Conservation (phyloP, 2,113 vertebrate genomes). For the Bolborhynchus lineola region DNA sequence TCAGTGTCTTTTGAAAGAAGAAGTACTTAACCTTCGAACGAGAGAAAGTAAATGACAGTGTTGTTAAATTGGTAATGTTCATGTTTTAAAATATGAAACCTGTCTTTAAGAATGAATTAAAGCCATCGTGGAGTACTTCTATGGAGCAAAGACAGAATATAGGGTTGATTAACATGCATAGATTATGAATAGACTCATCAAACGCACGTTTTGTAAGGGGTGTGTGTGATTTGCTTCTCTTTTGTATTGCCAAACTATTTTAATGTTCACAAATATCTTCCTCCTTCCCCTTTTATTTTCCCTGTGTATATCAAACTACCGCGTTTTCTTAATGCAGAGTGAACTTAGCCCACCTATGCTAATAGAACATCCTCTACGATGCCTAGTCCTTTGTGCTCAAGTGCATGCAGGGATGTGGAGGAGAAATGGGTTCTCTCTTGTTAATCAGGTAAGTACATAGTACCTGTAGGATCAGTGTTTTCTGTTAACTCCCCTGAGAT, state of each 20-base stretch:
- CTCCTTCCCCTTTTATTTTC: background rate
- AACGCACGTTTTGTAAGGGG: background rate
- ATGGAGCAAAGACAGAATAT: background rate
- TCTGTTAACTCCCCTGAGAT: background rate
- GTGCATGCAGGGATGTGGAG: slow-evolving; percentile 99
- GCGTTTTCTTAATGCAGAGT: slow-evolving; percentile 77
- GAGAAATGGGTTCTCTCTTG: slow-evolving; percentile 95
- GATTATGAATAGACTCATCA: background rate
- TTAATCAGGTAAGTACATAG: slow-evolving; percentile 86
- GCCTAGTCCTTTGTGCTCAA: slow-evolving; percentile 94
- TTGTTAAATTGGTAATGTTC: background rate
- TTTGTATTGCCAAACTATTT: background rate
- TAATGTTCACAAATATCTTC: background rate
- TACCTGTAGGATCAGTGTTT: background rate
- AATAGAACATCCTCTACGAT: slow-evolving; percentile 94
- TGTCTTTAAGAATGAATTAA: background rate
- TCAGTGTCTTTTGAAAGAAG: background rate
- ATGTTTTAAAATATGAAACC: background rate
- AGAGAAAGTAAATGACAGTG: background rate
- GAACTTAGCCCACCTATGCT: slow-evolving; percentile 94
- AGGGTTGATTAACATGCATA: background rate
- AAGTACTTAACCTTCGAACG: background rate
- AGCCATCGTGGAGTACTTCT: background rate
- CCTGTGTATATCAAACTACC: background rate
- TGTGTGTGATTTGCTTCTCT: background rate